phyloP scores from a whole-genome alignment of 1,140 invertebrate species.

The Trachymyrmex cornetzi region DNA sequence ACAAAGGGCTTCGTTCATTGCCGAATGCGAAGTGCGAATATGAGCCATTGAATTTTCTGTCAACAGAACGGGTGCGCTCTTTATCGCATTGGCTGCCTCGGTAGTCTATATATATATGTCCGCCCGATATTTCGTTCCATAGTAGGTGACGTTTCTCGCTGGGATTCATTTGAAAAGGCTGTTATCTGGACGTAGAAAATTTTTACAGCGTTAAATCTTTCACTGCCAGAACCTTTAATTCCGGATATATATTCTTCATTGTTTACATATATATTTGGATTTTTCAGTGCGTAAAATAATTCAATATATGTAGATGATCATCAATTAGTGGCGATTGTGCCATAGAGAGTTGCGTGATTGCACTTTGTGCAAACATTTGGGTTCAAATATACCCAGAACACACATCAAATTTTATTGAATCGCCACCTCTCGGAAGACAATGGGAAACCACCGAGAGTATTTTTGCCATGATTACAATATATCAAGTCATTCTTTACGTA shows the following conservation, averaged over 20 bases:
- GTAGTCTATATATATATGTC: background rate
- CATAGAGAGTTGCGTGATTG: too few species aligned
- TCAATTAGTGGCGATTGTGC: too few species aligned
- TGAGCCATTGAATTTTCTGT: slow-evolving; percentile 64
- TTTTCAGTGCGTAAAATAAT: background rate
- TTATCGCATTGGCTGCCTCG: slow-evolving; percentile 41
- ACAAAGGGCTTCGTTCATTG: slow-evolving; percentile 43
- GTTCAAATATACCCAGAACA: too few species aligned
- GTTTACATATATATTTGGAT: background rate
- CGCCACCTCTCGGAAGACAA: too few species aligned
- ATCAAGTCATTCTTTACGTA: too few species aligned
- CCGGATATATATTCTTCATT: background rate
- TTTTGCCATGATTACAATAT: too few species aligned
- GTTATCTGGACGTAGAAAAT: background rate
- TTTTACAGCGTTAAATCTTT: slow-evolving; percentile 19
- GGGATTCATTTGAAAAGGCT: background rate
- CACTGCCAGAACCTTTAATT: background rate
- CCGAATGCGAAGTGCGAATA: slow-evolving; percentile 59
- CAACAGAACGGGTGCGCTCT: slow-evolving; percentile 57
- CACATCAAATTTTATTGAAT: too few species aligned
- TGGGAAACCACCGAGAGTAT: too few species aligned
- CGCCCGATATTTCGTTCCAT: slow-evolving; percentile 44
- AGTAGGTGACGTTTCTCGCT: background rate
- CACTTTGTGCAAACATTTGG: too few species aligned
- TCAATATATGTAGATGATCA: too few species aligned